Evolutionary conservation across 2,888 invertebrate species (phyloP).

Genomic region (Ophioninae sp.): DNA sequence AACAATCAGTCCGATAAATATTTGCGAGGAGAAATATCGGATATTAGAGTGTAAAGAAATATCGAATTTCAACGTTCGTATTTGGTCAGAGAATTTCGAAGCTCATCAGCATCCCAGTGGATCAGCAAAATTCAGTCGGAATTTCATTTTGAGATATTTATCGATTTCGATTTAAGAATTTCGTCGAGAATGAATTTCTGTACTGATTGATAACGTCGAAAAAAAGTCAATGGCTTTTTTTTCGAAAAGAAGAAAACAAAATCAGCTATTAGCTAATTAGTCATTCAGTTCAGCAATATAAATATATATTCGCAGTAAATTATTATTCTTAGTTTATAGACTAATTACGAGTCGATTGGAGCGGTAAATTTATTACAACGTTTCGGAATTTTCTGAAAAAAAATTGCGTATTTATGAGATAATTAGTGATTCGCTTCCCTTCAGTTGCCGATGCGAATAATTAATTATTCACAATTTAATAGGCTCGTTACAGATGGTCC

Average conservation of each 20-base stretch:
- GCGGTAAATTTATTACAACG: neutral
- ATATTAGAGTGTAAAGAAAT: too few species aligned
- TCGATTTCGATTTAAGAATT: too few species aligned
- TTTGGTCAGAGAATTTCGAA: neutral
- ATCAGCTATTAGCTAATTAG: too few species aligned
- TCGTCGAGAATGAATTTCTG: too few species aligned
- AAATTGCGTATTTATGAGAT: neutral
- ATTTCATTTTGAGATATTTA: neutral
- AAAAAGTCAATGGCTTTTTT: too few species aligned
- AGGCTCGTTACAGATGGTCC: neutral
- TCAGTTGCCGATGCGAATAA: neutral
- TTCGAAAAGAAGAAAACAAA: too few species aligned
- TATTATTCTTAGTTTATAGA: neutral
- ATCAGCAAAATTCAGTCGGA: neutral
- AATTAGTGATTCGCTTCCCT: too few species aligned
- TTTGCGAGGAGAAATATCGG: too few species aligned
- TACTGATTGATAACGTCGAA: too few species aligned
- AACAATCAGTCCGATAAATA: constrained; percentile 5
- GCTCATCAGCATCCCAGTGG: neutral
- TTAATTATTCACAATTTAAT: neutral
- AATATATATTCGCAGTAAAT: too few species aligned
- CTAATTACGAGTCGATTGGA: neutral
- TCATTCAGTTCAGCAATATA: too few species aligned
- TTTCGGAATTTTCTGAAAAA: neutral
- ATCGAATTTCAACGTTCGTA: neutral